Conservation (phyloP, 2,888 invertebrate species). For the Drosophila picticornis region DNA sequence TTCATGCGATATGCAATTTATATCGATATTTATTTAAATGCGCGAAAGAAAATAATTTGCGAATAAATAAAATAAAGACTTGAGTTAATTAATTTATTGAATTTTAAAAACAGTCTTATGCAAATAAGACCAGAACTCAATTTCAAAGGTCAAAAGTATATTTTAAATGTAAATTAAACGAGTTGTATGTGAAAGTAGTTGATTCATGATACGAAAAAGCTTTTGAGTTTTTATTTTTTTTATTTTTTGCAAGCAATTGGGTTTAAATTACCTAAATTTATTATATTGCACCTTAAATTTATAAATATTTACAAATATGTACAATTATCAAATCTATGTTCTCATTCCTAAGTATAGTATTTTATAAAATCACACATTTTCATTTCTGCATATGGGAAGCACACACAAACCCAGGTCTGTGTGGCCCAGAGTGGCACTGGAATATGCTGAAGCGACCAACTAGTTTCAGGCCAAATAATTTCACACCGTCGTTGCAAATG, state of each 20-base stretch:
- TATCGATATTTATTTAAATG: conserved; percentile 19
- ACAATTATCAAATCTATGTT: conserved; percentile 58
- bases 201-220: background rate
- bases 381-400: conserved; percentile 51
- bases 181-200: background rate
- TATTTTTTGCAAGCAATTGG: conserved; percentile 1
- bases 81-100: background rate
- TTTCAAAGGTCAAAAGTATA: background rate
- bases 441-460: conserved; percentile 36
- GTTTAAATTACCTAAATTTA: conserved; percentile 35
- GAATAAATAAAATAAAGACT: background rate
- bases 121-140: background rate
- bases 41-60: background rate
- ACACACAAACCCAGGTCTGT: conserved; percentile 59
- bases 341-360: conserved; percentile 58
- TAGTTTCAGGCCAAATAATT: conserved; percentile 2
- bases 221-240: background rate
- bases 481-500: conserved; percentile 10
- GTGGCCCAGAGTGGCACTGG: conserved; percentile 63
- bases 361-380: conserved; percentile 71
- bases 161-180: background rate
- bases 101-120: background rate
- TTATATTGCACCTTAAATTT: conserved; percentile 59
- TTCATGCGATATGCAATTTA: background rate
- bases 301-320: conserved; percentile 66